phyloP scores from a whole-genome alignment of 2,113 vertebrate genomes.

The Trochalopteron elliotii region DNA sequence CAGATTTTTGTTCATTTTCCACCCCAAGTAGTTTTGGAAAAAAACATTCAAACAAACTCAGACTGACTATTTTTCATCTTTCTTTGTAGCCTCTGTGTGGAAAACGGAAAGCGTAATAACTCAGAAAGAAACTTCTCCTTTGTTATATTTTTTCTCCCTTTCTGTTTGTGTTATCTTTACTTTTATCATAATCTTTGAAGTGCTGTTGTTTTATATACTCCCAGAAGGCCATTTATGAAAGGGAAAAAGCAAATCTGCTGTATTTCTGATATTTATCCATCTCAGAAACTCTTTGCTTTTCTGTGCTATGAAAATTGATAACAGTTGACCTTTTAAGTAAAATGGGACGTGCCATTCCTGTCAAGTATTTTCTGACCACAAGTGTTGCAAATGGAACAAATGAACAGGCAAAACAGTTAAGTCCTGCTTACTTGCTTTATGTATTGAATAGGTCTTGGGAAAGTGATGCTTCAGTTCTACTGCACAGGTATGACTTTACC shows the following conservation, averaged over 20 bases:
- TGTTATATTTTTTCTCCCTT: neutral
- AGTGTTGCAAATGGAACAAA: neutral
- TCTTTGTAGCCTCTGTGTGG: neutral
- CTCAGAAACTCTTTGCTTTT: neutral
- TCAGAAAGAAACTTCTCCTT: neutral
- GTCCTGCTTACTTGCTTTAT: neutral
- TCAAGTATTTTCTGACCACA: neutral
- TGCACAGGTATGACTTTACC: neutral
- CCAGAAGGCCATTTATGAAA: neutral
- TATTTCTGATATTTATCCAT: constrained; percentile 3
- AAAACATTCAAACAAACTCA: neutral
- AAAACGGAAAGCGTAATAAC: neutral
- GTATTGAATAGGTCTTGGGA: neutral
- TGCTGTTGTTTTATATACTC: neutral
- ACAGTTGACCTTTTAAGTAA: constrained; percentile 12
- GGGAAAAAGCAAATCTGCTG: neutral
- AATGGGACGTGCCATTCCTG: neutral
- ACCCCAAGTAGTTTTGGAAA: neutral
- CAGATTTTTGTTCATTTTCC: neutral
- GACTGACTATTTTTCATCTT: neutral
- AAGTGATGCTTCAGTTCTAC: neutral
- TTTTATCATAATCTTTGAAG: neutral
- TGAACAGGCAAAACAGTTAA: neutral
- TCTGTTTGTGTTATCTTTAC: neutral
- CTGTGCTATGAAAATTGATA: neutral